A percentile compares a stretch with the other conserved stretches of the same genome.
These are phyloP conservation scores for Poicephalus meyeri DNA, from an alignment of 2,113 vertebrate genomes.

Conservation along the genomic window DNA sequence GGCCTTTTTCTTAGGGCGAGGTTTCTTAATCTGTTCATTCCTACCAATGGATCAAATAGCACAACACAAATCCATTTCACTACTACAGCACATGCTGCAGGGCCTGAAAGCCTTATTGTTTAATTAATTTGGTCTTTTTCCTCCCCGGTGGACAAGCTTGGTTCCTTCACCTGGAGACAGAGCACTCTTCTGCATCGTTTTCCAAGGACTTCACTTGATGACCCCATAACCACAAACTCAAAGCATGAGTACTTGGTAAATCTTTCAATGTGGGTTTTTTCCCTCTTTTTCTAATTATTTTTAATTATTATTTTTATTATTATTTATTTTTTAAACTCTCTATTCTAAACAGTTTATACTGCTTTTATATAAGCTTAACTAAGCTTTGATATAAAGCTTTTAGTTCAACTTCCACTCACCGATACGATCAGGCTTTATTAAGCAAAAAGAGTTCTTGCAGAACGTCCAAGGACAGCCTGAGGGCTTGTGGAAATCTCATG, in stretches of 20 bases:
- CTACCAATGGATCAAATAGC: fast-evolving
- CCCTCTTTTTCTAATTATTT: no score
- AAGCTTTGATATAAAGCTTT: not conserved
- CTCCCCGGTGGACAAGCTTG: not conserved
- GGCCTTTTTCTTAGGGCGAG: no score
- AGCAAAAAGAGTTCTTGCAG: not conserved
- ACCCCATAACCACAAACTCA: not conserved
- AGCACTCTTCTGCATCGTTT: not conserved
- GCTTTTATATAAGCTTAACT: not conserved
- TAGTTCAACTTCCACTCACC: not conserved
- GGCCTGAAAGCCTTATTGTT: not conserved
- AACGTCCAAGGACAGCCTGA: not conserved
- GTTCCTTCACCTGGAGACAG: not conserved
- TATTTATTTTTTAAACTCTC: not conserved
- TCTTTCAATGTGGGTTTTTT: not conserved
- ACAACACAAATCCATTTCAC: no score
- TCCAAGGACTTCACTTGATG: not conserved
- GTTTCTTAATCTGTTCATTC: not conserved
- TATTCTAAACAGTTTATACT: not conserved
- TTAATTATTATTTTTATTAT: not conserved
- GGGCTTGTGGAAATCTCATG: fast-evolving
- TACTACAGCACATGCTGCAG: fast-evolving
- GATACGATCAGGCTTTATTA: not conserved
- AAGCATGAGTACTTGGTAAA: fast-evolving
- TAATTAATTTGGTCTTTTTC: not conserved